Conservation (phyloP, 2,797 vertebrate species). For the Mus spretus region DNA sequence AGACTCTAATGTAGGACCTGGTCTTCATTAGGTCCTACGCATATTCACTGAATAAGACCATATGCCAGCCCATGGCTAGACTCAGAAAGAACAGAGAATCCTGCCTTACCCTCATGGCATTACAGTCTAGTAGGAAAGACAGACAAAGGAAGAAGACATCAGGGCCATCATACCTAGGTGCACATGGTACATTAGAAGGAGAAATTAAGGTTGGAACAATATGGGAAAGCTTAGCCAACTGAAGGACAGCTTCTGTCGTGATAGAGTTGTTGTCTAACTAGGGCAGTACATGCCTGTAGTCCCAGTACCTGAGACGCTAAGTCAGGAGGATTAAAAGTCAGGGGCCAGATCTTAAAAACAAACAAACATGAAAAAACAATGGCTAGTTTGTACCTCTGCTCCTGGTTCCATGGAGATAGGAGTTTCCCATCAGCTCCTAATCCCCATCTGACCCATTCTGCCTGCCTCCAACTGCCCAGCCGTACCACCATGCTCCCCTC, state of each 20-base stretch:
- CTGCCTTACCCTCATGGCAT: neutral
- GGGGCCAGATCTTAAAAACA: neutral
- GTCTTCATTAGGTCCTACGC: neutral
- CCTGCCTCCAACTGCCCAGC: neutral
- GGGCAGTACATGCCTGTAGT: too few species aligned
- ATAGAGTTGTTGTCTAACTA: neutral
- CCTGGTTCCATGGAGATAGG: neutral
- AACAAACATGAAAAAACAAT: neutral
- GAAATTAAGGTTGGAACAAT: neutral
- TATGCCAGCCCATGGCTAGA: neutral
- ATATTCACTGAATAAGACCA: neutral
- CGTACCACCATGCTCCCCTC: neutral
- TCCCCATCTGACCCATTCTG: neutral
- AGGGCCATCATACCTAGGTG: neutral
- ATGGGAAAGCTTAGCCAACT: neutral
- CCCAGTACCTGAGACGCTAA: neutral
- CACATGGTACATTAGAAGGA: neutral
- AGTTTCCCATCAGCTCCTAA: neutral
- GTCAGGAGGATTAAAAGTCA: neutral
- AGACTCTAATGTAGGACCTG: neutral
- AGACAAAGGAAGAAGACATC: neutral
- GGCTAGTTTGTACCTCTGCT: neutral
- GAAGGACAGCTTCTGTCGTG: neutral
- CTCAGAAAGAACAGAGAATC: neutral
- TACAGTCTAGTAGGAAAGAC: neutral